Conservation (phyloP, 1,140 invertebrate genomes). For the Atopsyche davidsoni region DNA sequence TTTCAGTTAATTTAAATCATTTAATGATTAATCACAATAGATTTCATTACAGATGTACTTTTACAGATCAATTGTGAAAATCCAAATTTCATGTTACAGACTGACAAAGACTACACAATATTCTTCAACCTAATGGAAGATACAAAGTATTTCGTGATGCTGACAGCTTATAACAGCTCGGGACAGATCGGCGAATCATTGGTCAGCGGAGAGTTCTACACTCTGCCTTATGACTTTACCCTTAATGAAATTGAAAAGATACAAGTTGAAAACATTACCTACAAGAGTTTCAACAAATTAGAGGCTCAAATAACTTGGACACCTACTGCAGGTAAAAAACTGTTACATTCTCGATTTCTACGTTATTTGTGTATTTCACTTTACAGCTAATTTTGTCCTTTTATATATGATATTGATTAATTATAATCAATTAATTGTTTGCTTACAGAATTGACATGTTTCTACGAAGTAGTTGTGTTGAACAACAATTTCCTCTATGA, state of each 20-base stretch:
- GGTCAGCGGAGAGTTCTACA: slow-evolving; percentile 3
- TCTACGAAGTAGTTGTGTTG: slow-evolving; percentile 34
- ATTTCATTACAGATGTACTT: too few species aligned
- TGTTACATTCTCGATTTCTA: too few species aligned
- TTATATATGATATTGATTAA: slow-evolving; percentile 24
- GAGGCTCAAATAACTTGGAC: slow-evolving; percentile 30
- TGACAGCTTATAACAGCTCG: slow-evolving; percentile 4
- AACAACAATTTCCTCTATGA: slow-evolving; percentile 21
- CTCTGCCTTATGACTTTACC: slow-evolving; percentile 17
- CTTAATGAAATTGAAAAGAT: slow-evolving; percentile 27
- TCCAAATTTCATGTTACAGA: slow-evolving; percentile 2
- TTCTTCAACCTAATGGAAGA: slow-evolving; percentile 10
- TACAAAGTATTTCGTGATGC: background rate
- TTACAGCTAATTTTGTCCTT: too few species aligned
- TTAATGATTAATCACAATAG: too few species aligned
- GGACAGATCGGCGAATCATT: slow-evolving; percentile 5
- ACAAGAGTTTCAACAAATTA: slow-evolving; percentile 15
- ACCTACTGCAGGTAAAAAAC: slow-evolving; percentile 34
- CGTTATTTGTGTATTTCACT: too few species aligned
- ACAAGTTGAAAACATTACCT: slow-evolving; percentile 22
- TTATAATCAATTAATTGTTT: slow-evolving; percentile 13
- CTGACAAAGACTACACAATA: background rate
- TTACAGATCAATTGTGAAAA: too few species aligned
- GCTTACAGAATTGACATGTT: slow-evolving; percentile 36
- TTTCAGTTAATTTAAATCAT: too few species aligned